phyloP scores from a whole-genome alignment of 2,797 vertebrate genomes.

The Acipenser ruthenus region DNA sequence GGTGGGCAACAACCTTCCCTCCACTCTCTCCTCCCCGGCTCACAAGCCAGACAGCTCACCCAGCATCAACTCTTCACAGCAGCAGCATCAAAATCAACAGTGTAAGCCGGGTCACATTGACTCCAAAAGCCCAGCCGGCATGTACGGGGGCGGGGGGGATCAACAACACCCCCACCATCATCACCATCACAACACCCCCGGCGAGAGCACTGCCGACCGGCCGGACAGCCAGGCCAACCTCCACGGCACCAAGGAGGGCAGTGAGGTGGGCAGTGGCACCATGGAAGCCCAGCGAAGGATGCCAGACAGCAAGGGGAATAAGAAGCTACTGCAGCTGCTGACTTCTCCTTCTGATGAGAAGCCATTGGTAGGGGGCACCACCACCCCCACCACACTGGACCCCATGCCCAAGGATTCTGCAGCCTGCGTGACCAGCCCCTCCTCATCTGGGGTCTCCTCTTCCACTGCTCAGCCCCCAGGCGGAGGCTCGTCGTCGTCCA shows the following conservation, averaged over 20 bases:
- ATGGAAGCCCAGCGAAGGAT: constrained; percentile 62
- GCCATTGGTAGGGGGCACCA: constrained; percentile 37
- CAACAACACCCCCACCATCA: constrained; percentile 40
- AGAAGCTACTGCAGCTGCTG: constrained; percentile 91
- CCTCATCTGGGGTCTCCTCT: constrained; percentile 81
- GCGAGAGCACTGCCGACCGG: constrained; percentile 74
- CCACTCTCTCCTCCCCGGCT: constrained; percentile 80
- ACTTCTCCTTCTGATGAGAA: constrained; percentile 84
- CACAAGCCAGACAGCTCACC: constrained; percentile 84
- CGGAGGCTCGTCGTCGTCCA: constrained; percentile 50
- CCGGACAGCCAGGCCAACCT: constrained; percentile 72
- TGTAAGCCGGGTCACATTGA: constrained; percentile 60
- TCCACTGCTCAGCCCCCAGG: constrained; percentile 56
- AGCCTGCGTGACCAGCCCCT: constrained; percentile 74
- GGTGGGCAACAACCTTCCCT: constrained; percentile 83
- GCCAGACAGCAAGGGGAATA: constrained; percentile 79
- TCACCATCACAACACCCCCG: constrained; percentile 54
- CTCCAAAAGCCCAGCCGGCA: constrained; percentile 76
- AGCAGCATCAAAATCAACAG: constrained; percentile 31
- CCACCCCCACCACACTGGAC: constrained; percentile 67
- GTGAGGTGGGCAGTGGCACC: constrained; percentile 48
- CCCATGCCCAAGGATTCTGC: constrained; percentile 70
- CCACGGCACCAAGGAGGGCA: constrained; percentile 42
- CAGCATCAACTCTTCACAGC: constrained; percentile 67
- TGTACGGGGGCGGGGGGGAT: constrained; percentile 57